Evolutionary conservation across 2,113 vertebrate species (phyloP), one percentile per base, ranked within the genome.

Genomic region (Lagopus muta): DNA sequence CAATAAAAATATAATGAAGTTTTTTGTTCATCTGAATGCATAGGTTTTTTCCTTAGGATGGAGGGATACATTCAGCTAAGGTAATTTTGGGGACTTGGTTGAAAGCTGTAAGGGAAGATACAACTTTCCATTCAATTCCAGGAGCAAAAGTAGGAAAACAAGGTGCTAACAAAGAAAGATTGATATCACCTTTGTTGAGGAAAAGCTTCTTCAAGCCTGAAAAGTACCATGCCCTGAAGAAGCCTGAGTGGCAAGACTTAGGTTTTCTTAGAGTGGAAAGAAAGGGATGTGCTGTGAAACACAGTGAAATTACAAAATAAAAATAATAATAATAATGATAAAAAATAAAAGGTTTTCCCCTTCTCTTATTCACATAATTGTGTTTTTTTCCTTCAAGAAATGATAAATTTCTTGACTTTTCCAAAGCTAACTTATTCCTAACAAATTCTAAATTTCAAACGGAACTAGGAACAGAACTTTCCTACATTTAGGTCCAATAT

Each of bases 401-500:
- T 11, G 2, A 4, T 50, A 64, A 11, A 50, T 61, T 74, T 71
- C 20, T 54, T 82, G 30, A 78, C 22, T 57, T 78, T 52, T 81
- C 28, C 28, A 78, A 84, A 69, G 1, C 7, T 24, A 25, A 36
- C 57, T 91, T 42, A 15, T 64, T 83, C 12, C 55, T 77, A 71
- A 48, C 28, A 34, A 36, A 32, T 62, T 62, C 21, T 28, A 30
- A 15, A 27, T 77, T 36, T 36, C 34, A 61, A 90, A 65, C 4
- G 12, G 36, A 38, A 30, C 5, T 25, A 74, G 43, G 14, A 38
- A 38, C 38, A 38, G 38, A 38, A 38, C 0, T 2, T 47, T 82
- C 83, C 67, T 36, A 16, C 13, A 27, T 16, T 28, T 60, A 50
- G 8, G 60, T 4, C 7, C 0, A 0, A 54, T 34, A 36, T 6